Percentiles rank a stretch among this genome's conserved stretches.
phyloP scores from a whole-genome alignment of 2,113 vertebrate genomes.

The Psettodes erumei region DNA sequence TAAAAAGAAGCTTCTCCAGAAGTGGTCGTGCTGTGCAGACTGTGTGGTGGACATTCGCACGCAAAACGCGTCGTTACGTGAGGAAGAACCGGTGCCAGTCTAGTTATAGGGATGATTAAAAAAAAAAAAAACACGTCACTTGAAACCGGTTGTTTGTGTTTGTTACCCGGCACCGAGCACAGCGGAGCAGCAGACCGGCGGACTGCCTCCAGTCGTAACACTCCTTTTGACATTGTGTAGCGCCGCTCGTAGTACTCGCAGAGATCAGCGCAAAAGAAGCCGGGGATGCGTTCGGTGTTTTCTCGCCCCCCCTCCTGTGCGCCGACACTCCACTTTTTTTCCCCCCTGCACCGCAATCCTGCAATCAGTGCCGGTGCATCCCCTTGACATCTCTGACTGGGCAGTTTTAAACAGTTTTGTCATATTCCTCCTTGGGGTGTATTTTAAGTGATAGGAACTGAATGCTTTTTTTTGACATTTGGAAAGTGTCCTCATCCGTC shows the following conservation, averaged over 20 bases:
- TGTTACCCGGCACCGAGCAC: slow-evolving; percentile 48
- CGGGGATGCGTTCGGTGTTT: slow-evolving; percentile 54
- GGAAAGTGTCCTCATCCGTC: slow-evolving; percentile 10
- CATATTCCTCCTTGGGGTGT: background rate
- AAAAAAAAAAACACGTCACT: slow-evolving; percentile 58
- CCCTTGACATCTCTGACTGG: slow-evolving; percentile 46
- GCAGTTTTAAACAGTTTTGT: slow-evolving; percentile 36
- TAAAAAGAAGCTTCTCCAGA: slow-evolving; percentile 16
- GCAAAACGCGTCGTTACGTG: slow-evolving; percentile 32
- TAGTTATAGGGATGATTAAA: slow-evolving; percentile 25
- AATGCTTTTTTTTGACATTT: slow-evolving; percentile 33
- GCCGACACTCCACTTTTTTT: slow-evolving; percentile 57
- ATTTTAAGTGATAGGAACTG: slow-evolving; percentile 8
- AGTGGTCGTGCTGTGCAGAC: slow-evolving; percentile 17
- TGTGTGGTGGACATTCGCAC: slow-evolving; percentile 41
- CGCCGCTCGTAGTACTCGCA: slow-evolving; percentile 70
- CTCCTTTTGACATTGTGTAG: slow-evolving; percentile 80
- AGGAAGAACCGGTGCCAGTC: slow-evolving; percentile 32
- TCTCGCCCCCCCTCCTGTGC: slow-evolving; percentile 57
- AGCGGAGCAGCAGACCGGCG: slow-evolving; percentile 51
- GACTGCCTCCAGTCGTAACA: slow-evolving; percentile 70
- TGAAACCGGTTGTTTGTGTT: slow-evolving; percentile 69
- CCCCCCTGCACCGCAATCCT: slow-evolving; percentile 47
- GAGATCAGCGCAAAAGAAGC: slow-evolving; percentile 56
- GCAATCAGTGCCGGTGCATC: slow-evolving; percentile 39